phyloP scores from a whole-genome alignment of 2,888 invertebrate genomes.

The Harpagoxenus sublaevis region DNA sequence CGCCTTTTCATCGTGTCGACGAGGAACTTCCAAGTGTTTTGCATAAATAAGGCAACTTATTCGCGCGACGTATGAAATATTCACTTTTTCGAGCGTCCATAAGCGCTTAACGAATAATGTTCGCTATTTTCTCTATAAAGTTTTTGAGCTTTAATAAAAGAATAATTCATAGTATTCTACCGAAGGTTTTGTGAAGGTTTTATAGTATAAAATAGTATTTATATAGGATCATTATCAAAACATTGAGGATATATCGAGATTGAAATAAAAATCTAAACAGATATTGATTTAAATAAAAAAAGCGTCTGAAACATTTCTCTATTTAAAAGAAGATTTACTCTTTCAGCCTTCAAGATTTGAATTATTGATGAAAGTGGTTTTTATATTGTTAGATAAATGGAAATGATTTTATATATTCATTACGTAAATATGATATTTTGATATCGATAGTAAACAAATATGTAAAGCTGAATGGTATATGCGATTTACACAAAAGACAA shows the following conservation, averaged over 20 bases:
- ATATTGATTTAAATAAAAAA: constrained; percentile 6
- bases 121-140: not conserved
- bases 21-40: constrained; percentile 68
- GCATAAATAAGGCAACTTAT: constrained; percentile 73
- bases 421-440: not conserved
- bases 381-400: not conserved
- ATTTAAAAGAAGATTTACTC: not conserved
- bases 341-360: not conserved
- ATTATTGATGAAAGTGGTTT: not conserved
- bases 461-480: not conserved
- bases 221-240: not conserved
- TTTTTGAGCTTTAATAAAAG: not conserved
- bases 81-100: constrained; percentile 44
- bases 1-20: constrained; percentile 39
- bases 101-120: not conserved
- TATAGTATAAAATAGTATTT: not conserved
- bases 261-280: not conserved
- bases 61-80: constrained; percentile 67
- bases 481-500: not conserved
- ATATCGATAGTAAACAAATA: not conserved
- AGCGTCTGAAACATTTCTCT: not conserved
- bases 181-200: not conserved
- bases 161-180: not conserved
- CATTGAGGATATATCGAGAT: not conserved
- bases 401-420: not conserved